These are phyloP conservation scores for Ips typographus DNA, from an alignment of 1,140 invertebrate genomes.

Conservation along the genomic window DNA sequence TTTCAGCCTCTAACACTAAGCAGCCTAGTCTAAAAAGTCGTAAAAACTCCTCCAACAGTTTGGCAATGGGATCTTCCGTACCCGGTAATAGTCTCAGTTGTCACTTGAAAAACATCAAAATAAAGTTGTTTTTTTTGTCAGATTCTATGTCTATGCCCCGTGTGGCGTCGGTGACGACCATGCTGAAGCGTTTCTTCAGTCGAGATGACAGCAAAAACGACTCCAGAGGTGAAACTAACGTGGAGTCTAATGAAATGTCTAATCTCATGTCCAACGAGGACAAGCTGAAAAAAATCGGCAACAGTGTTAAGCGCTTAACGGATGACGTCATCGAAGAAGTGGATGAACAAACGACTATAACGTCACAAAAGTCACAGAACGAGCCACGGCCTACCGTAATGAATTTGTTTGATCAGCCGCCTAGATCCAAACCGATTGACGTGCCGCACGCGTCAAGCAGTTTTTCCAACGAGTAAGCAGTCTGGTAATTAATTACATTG, in stretches of 20 bases:
- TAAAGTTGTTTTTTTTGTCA: constrained; percentile 8
- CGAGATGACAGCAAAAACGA: constrained; percentile 63
- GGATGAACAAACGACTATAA: constrained; percentile 77
- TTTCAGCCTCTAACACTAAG: constrained; percentile 56
- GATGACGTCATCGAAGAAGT: constrained; percentile 78
- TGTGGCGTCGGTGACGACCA: constrained; percentile 71
- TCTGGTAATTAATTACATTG: not conserved
- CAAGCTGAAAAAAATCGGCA: constrained; percentile 24
- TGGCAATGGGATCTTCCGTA: constrained; percentile 53
- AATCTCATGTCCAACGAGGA: constrained; percentile 33
- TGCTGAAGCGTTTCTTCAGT: constrained; percentile 73
- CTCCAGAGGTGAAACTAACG: constrained; percentile 48
- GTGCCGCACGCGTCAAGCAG: constrained; percentile 48
- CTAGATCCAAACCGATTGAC: constrained; percentile 53
- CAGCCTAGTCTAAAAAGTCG: constrained; percentile 32
- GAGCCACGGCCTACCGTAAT: constrained; percentile 59
- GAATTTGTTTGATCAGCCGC: constrained; percentile 58
- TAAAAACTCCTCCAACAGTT: constrained; percentile 26
- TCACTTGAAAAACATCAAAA: not conserved
- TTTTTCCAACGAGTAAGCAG: constrained; percentile 34
- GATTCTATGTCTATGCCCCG: constrained; percentile 60
- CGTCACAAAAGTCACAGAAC: constrained; percentile 62
- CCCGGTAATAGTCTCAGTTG: constrained; percentile 33
- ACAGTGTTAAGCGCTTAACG: constrained; percentile 69
- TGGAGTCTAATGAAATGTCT: constrained; percentile 38